These are phyloP conservation scores for Calycopis cecrops DNA, from an alignment of 1,140 invertebrate genomes.

Conservation along the genomic window DNA sequence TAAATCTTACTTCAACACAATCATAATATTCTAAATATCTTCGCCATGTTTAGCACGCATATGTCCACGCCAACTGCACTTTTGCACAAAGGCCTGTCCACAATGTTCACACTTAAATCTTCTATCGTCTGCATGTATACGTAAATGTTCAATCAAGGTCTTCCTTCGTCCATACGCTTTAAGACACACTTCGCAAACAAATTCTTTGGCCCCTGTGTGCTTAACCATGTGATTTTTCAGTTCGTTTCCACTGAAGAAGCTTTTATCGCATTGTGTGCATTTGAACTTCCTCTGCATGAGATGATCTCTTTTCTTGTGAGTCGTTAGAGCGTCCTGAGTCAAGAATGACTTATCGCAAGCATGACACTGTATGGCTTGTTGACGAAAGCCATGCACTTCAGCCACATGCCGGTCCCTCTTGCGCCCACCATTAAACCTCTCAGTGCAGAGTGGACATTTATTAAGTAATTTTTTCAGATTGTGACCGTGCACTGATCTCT, in stretches of 20 bases:
- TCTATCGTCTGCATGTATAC: conserved; percentile 58
- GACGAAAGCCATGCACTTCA: conserved; percentile 25
- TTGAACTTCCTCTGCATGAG: conserved; percentile 28
- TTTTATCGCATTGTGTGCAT: conserved; percentile 31
- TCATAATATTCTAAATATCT: not conserved
- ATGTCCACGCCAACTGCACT: conserved; percentile 28
- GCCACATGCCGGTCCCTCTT: conserved; percentile 31
- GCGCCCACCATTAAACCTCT: conserved; percentile 28
- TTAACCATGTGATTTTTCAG: conserved; percentile 48
- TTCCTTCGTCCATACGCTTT: conserved; percentile 73
- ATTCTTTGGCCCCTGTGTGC: conserved; percentile 81
- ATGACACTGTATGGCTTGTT: conserved; percentile 27
- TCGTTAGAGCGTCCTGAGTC: conserved; percentile 18
- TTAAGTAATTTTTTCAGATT: conserved; percentile 16
- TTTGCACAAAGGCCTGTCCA: conserved; percentile 31
- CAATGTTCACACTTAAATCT: conserved; percentile 30
- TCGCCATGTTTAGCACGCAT: conserved; percentile 26
- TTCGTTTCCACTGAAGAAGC: conserved; percentile 22
- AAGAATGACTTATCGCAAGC: conserved; percentile 30
- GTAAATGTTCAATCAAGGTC: conserved; percentile 67
- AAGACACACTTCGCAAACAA: conserved; percentile 79
- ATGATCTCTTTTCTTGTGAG: conserved; percentile 32
- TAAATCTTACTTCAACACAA: not conserved
- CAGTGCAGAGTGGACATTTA: conserved; percentile 35
- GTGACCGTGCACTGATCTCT: conserved; percentile 23